Percentiles rank a stretch among this genome's conserved stretches.
Conservation (phyloP, 2,113 vertebrate genomes). For the Oreochromis spilurus region DNA sequence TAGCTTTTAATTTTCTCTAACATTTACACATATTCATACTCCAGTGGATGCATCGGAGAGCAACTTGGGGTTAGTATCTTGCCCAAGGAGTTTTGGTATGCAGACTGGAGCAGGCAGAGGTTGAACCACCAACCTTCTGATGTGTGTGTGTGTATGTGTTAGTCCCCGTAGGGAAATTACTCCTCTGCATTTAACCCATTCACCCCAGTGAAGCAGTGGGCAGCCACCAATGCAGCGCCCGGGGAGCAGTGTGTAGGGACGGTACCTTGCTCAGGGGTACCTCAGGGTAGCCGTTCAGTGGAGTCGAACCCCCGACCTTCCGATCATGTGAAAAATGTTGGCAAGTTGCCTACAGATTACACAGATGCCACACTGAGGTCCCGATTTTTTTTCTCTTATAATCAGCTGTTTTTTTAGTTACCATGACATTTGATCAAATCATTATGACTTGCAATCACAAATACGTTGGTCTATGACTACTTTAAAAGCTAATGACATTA, state of each 20-base stretch:
- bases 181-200: no score
- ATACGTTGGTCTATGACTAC: background rate
- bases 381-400: background rate
- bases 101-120: background rate
- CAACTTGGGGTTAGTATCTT: background rate
- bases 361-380: background rate
- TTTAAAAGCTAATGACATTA: background rate
- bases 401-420: fast-evolving
- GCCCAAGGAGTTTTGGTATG: background rate
- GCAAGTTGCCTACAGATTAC: background rate
- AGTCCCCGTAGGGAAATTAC: no score
- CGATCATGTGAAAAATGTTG: background rate
- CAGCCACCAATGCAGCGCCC: no score
- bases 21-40: background rate
- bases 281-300: no score
- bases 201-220: no score
- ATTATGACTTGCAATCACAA: background rate
- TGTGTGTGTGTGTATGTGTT: no score
- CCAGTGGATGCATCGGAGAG: background rate
- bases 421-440: background rate
- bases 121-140: background rate
- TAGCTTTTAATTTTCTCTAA: background rate
- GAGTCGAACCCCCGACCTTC: no score
- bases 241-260: no score
- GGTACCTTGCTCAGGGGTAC: no score